Base-by-base conservation (phyloP, 2,888 invertebrate genomes). In the Scotopteryx bipunctaria region DNA sequence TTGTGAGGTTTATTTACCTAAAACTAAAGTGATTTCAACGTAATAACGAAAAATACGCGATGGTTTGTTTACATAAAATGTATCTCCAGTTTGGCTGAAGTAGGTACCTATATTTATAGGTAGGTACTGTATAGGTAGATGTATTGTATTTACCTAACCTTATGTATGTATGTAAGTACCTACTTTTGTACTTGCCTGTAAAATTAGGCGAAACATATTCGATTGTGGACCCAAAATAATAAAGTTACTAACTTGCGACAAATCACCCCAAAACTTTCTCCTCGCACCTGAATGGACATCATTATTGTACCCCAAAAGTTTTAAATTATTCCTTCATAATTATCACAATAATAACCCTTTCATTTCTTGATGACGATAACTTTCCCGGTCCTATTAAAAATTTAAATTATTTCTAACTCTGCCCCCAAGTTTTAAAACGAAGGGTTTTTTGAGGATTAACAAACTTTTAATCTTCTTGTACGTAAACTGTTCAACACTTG, bases 291-390 rank as follows among this genome's bases (percentile, higher is more conserved):
- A 54, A 48, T 48, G 36, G 54, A 48, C 54, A 49, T 48, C 35
- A 45, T 54, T 54, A 54, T 49, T 49, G 48, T 48, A 48, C 44
- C 54, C 53, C 11, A 33, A 48, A 54, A 49, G 44, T 49, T 53
- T 55, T 55, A 59, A 59, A 57, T 57, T 57, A 61, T 59, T 72
- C 72, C 47, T 57, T 57, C 46, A 69, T 72, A 76, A 81, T 81
- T 81, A 73, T 69, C 76, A 72, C 72, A 77, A 77, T 72, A 77
- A 78, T 75, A 76, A 71, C 66, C 66, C 68, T 66, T 67, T 61
- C 64, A 66, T 63, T 63, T 57, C 60, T 68, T 76, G 65, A 70
- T 72, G 66, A 69, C 59, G 45, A 41, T 35, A 76, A 74, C 68
- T 73, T 46, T 43, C 6, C 19, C 17, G 45, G 53, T 46, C 49